These are phyloP conservation scores for Diplolepis rosae DNA, from an alignment of 2,888 invertebrate species.

Conservation along the genomic window DNA sequence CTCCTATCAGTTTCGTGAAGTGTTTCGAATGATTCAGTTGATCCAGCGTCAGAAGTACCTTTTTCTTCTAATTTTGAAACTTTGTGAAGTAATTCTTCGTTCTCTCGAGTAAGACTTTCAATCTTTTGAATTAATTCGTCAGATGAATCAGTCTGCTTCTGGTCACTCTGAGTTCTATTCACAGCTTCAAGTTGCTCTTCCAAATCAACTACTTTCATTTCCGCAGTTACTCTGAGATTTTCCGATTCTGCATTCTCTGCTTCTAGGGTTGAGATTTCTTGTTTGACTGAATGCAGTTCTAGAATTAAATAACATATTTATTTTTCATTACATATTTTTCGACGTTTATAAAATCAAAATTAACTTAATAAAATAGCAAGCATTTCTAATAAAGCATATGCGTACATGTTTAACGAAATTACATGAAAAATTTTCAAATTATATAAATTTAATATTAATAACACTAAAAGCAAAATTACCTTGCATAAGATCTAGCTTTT, in stretches of 20 bases:
- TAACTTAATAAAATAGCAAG: background rate
- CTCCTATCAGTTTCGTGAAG: slow-evolving; percentile 57
- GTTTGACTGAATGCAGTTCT: slow-evolving; percentile 75
- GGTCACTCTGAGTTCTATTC: slow-evolving; percentile 72
- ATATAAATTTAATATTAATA: background rate
- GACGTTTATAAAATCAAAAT: background rate
- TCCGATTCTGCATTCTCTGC: slow-evolving; percentile 79
- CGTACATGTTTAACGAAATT: slow-evolving; percentile 7
- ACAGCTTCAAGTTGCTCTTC: slow-evolving; percentile 83
- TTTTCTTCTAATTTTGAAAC: slow-evolving; percentile 79
- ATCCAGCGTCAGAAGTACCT: slow-evolving; percentile 60
- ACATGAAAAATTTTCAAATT: slow-evolving; percentile 20
- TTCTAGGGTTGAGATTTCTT: slow-evolving; percentile 79
- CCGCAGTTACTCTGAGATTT: slow-evolving; percentile 83
- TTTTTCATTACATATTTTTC: background rate
- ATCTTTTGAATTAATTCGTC: slow-evolving; percentile 76
- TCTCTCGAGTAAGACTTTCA: slow-evolving; percentile 80
- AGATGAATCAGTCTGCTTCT: slow-evolving; percentile 73
- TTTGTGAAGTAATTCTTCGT: slow-evolving; percentile 83
- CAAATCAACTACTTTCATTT: slow-evolving; percentile 85
- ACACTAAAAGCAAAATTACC: slow-evolving; percentile 69
- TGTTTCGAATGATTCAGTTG: slow-evolving; percentile 64
- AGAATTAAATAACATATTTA: slow-evolving; percentile 38
- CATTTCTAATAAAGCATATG: background rate
- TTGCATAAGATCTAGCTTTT: slow-evolving; percentile 81